A percentile compares a stretch with the other conserved stretches of the same genome.
Conservation (phyloP, 2,113 vertebrate species). For the Halichoerus grypus region DNA sequence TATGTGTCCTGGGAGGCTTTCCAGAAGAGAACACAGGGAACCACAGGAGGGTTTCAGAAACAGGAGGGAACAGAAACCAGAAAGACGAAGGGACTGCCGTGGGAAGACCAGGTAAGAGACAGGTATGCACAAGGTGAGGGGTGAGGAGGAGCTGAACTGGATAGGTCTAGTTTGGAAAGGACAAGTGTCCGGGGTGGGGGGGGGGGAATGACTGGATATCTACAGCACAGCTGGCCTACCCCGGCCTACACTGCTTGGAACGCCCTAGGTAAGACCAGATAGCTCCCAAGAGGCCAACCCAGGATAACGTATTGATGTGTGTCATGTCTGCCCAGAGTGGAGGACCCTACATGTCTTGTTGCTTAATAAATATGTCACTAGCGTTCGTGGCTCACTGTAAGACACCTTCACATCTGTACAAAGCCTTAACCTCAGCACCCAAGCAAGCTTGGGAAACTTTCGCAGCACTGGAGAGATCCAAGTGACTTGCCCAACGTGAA, state of each 20-base stretch:
- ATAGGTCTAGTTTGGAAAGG: not conserved
- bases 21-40: not conserved
- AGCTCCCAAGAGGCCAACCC: not conserved
- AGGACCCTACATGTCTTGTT: not conserved
- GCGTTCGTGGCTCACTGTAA: not conserved
- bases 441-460: not conserved
- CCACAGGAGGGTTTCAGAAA: not conserved
- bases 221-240: not conserved
- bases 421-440: not conserved
- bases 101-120: not conserved
- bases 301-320: rapidly evolving
- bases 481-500: not conserved
- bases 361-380: not conserved
- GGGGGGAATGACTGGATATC: not conserved
- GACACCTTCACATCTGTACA: rapidly evolving
- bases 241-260: not conserved
- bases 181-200: rapidly evolving
- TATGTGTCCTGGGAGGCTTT: too few relatives aligned
- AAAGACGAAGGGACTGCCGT: not conserved
- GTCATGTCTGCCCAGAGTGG: not conserved
- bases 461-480: not conserved
- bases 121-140: not conserved
- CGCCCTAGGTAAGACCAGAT: not conserved
- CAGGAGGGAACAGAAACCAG: not conserved
- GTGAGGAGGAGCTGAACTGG: not conserved